Conservation (phyloP, 1,140 invertebrate genomes). For the Macrosteles quadrilineatus region DNA sequence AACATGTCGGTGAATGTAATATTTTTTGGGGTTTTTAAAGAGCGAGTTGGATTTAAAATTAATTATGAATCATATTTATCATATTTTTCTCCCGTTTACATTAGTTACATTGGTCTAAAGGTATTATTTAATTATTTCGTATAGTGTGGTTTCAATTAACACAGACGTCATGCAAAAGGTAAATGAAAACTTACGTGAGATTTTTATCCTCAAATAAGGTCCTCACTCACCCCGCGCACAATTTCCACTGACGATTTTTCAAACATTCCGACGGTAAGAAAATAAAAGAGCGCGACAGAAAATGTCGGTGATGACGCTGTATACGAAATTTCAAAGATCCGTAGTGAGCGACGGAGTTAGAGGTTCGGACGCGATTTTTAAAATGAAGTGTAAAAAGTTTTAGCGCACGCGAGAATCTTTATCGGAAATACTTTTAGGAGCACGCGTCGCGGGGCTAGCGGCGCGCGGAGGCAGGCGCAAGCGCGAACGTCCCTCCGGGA, state of each 20-base stretch:
- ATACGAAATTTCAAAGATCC: neutral
- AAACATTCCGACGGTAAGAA: slow-evolving; percentile 13
- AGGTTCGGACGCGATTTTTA: slow-evolving; percentile 12
- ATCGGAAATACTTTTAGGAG: slow-evolving; percentile 26
- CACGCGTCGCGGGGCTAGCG: neutral
- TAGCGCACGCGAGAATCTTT: slow-evolving; percentile 31
- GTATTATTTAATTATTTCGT: too few relatives aligned
- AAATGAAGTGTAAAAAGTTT: slow-evolving; percentile 32
- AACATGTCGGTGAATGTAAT: too few relatives aligned
- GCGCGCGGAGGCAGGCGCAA: neutral
- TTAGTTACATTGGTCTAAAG: too few relatives aligned
- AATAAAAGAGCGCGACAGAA: slow-evolving; percentile 1
- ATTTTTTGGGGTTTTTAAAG: too few relatives aligned
- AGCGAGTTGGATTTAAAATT: too few relatives aligned
- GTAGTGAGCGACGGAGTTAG: neutral
- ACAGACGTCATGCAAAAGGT: too few relatives aligned
- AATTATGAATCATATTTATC: too few relatives aligned
- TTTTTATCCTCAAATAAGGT: neutral
- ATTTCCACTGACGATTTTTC: slow-evolving; percentile 26
- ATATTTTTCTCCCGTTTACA: too few relatives aligned
- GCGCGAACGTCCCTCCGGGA: neutral
- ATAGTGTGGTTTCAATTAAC: too few relatives aligned
- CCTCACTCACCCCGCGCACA: slow-evolving; percentile 18
- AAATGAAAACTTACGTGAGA: slow-evolving; percentile 13
- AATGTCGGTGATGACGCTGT: slow-evolving; percentile 14